These are phyloP conservation scores for Eleutherodactylus coqui DNA, from an alignment of 2,797 vertebrate genomes.

Conservation along the genomic window DNA sequence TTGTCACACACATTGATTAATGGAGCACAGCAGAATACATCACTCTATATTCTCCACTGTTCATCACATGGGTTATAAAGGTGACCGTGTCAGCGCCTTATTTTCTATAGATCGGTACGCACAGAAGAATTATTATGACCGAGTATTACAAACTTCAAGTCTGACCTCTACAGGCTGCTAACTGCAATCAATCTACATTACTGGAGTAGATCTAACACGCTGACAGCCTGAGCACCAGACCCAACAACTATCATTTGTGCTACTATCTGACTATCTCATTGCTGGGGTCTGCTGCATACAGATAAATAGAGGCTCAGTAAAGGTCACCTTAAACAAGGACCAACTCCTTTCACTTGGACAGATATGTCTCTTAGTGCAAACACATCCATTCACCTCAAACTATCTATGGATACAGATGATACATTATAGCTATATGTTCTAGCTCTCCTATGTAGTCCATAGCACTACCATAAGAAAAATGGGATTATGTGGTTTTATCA, in stretches of 20 bases:
- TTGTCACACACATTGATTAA: not conserved
- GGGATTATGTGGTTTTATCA: not conserved
- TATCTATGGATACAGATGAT: not conserved
- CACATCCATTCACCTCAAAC: not conserved
- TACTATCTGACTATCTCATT: conserved; percentile 25
- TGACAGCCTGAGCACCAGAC: conserved; percentile 4
- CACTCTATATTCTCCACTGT: not conserved
- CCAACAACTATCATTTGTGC: conserved; percentile 6
- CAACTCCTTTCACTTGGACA: conserved; percentile 27
- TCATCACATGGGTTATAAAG: not conserved
- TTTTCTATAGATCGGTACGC: not conserved
- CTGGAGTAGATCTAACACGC: not conserved
- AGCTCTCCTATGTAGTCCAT: not conserved
- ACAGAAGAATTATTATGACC: not conserved
- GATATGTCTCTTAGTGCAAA: not conserved
- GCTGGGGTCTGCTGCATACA: not conserved
- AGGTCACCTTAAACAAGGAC: conserved; percentile 43
- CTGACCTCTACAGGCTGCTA: conserved; percentile 83
- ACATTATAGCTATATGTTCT: too few relatives aligned
- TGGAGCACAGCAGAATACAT: not conserved
- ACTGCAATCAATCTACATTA: conserved; percentile 65
- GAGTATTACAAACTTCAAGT: conserved; percentile 72
- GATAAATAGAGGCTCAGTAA: conserved; percentile 18
- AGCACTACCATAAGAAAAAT: not conserved
- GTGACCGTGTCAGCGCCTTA: not conserved